Base-by-base conservation (phyloP, 2,113 vertebrate species). In the Myocastor coypus region DNA sequence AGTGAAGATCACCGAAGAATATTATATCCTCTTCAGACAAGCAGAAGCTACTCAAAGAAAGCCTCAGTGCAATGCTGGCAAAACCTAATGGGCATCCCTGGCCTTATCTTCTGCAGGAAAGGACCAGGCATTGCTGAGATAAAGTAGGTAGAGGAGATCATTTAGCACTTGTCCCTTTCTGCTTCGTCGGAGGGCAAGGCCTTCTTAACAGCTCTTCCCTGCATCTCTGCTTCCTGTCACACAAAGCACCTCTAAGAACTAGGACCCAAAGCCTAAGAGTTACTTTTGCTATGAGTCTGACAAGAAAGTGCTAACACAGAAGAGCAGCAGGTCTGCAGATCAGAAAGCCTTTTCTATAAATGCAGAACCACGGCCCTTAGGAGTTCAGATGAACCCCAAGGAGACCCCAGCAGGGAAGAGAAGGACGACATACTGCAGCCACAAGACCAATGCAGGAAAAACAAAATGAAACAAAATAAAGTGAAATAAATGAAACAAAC, bases 1-100 rank as follows among this genome's bases (percentile, higher is more conserved):
- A 77, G 32, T 86, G 85, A 85, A 34, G 52, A 75, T 75, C 37
- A 64, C 63, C 59, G 64, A 89, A 96, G 81, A 89, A 90, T 30
- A 50, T 30, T 63, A 91, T 75, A 73, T 94, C 9, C 2, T 34
- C 71, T 66, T 52, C 12, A 5, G 52, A 55, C 11, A 91, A 68
- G 90, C 30, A 94, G 46, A 91, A 95, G 55, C 22, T 42, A 61
- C 64, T 89, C 82, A 63, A 61, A 34, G 66, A n/a, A 78, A 88
- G 91, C n/a, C 86, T 92, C n/a, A 19, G 34, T 17, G 52, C 28
- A 80, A 75, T 82, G 71, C 9, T 64, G 10, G 22, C 24, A 78
- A 83, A 87, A 81, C 50, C 46, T 61, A 77, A 50, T n/a, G 34
- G 66, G 82, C 5, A 30, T 73, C 81, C 52, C 71, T 82, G 40